Evolutionary conservation across 2,797 vertebrate genomes (phyloP).

Genomic region (Aplochiton taeniatus): DNA sequence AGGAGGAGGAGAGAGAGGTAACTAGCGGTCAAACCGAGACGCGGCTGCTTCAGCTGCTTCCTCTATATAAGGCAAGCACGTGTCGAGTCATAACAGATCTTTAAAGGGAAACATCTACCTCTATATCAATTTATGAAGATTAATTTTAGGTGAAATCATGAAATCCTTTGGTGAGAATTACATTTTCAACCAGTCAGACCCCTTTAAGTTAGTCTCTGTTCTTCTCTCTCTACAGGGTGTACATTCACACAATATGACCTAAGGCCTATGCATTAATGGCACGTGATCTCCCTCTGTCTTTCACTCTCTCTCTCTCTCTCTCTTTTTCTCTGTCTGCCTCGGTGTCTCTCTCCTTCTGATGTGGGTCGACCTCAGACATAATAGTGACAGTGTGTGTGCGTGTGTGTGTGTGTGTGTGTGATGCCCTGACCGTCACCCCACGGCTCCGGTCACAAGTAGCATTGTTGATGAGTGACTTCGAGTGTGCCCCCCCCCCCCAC

Average conservation of each 20-base stretch:
- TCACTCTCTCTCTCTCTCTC: too few species aligned
- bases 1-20: slow-evolving; percentile 63
- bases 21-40: slow-evolving; percentile 74
- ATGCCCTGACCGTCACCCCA: neutral
- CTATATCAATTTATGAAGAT: neutral
- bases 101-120: slow-evolving; percentile 65
- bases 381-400: too few species aligned
- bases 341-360: too few species aligned
- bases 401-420: neutral
- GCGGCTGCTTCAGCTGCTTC: slow-evolving; percentile 46
- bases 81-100: slow-evolving; percentile 76
- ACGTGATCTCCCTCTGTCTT: too few species aligned
- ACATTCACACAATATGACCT: too few species aligned
- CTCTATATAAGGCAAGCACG: slow-evolving; percentile 76
- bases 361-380: too few species aligned
- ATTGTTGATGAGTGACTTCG: neutral
- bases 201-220: too few species aligned
- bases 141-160: neutral
- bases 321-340: too few species aligned
- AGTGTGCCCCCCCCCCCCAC: neutral
- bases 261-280: too few species aligned
- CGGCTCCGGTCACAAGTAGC: neutral
- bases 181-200: neutral
- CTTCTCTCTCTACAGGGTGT: too few species aligned
- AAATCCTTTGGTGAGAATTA: neutral